These are phyloP conservation scores for Leucophenga varia DNA, from an alignment of 1,140 invertebrate genomes.

Conservation along the genomic window DNA sequence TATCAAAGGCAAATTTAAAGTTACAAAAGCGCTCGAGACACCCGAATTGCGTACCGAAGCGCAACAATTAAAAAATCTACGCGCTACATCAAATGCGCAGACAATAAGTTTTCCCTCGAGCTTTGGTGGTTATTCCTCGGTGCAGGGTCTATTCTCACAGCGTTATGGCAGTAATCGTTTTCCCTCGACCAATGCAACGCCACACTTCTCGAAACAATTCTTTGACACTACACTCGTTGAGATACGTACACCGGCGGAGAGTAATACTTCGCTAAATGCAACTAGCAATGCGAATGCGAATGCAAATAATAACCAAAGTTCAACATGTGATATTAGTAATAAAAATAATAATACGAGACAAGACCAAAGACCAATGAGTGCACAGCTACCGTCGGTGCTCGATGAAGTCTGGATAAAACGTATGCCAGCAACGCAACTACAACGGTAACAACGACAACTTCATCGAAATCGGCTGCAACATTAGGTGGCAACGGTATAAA, in stretches of 20 bases:
- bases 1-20: constrained; percentile 47
- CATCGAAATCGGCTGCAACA: not conserved
- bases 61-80: constrained; percentile 42
- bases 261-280: constrained; percentile 62
- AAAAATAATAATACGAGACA: not conserved
- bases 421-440: not conserved
- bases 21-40: constrained; percentile 57
- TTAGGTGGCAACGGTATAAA: not conserved
- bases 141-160: constrained; percentile 57
- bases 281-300: constrained; percentile 11
- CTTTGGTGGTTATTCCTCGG: constrained; percentile 61
- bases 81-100: constrained; percentile 59
- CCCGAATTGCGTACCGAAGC: constrained; percentile 60
- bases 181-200: constrained; percentile 36
- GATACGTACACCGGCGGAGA: constrained; percentile 73
- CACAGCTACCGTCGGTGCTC: constrained; percentile 39
- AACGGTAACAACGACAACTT: not conserved
- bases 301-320: constrained; percentile 40
- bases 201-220: constrained; percentile 74
- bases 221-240: constrained; percentile 79
- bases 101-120: constrained; percentile 65
- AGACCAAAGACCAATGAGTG: constrained; percentile 33
- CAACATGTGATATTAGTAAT: constrained; percentile 38
- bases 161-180: constrained; percentile 45
- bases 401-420: constrained; percentile 50